Conservation (phyloP, 2,888 invertebrate genomes). For the Dorcus parallelipipedus region DNA sequence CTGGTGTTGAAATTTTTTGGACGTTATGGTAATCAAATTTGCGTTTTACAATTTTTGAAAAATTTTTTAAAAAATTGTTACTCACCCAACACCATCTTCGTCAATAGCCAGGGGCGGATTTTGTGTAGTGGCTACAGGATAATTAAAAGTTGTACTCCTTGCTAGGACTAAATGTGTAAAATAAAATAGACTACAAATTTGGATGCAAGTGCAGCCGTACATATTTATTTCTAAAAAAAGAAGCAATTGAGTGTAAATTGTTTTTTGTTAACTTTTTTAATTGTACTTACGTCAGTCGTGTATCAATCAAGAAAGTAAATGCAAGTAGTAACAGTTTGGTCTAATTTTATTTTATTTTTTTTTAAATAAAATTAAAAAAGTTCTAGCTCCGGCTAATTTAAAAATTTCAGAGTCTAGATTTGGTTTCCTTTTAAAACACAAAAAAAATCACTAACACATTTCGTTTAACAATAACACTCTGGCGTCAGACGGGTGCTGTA, state of each 20-base stretch:
- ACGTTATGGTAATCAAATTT: not conserved
- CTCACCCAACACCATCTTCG: not conserved
- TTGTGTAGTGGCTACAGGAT: constrained; percentile 36
- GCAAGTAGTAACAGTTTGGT: constrained; percentile 6
- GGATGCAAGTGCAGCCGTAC: constrained; percentile 7
- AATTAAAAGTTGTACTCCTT: constrained; percentile 26
- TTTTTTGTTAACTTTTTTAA: not conserved
- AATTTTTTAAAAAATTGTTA: not conserved
- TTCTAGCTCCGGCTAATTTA: constrained; percentile 30
- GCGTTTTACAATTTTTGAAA: not conserved
- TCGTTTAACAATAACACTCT: too few relatives aligned
- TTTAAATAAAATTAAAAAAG: constrained; percentile 5
- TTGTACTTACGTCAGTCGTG: not conserved
- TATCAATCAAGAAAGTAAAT: too few relatives aligned
- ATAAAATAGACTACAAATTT: constrained; percentile 10
- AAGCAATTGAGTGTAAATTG: not conserved
- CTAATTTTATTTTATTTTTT: too few relatives aligned
- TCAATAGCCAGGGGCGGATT: constrained; percentile 2
- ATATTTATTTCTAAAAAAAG: constrained; percentile 6
- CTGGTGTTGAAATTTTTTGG: not conserved
- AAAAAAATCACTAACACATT: not conserved
- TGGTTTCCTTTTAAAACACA: not conserved
- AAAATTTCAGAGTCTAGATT: constrained; percentile 29
- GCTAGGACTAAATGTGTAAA: constrained; percentile 14
- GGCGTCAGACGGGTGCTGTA: too few relatives aligned